Percentiles rank a stretch among this genome's conserved stretches.
Conservation (phyloP, 1,140 invertebrate genomes). For the Drosophila pruinosa region DNA sequence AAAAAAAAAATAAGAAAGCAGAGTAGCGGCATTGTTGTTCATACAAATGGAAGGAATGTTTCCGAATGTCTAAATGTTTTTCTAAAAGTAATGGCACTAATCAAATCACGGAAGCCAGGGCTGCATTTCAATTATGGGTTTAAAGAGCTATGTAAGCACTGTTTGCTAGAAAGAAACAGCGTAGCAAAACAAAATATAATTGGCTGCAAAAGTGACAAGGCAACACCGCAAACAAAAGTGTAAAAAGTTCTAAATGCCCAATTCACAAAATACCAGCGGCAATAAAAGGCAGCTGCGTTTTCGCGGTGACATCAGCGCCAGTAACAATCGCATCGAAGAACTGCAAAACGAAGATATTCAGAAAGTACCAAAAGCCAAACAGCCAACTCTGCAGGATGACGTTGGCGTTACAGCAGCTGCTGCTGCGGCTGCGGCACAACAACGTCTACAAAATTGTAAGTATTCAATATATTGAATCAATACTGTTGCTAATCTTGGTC, state of each 20-base stretch:
- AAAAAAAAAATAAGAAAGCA: too few relatives aligned
- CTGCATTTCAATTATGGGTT: not conserved
- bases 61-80: too few relatives aligned
- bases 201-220: constrained; percentile 10
- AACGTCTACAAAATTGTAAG: constrained; percentile 40
- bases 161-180: constrained; percentile 17
- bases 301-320: constrained; percentile 48
- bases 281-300: constrained; percentile 60
- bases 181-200: constrained; percentile 52
- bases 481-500: not conserved
- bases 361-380: constrained; percentile 39
- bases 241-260: constrained; percentile 38
- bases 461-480: not conserved
- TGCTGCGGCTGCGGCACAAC: constrained; percentile 3
- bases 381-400: constrained; percentile 54
- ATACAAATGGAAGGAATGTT: too few relatives aligned
- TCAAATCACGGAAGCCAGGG: constrained; percentile 8
- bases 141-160: constrained; percentile 7
- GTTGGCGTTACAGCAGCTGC: constrained; percentile 44
- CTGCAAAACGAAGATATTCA: constrained; percentile 38
- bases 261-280: constrained; percentile 33
- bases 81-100: constrained; percentile 24
- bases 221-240: too few relatives aligned
- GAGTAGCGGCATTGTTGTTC: too few relatives aligned
- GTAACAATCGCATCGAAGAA: constrained; percentile 50